These are phyloP conservation scores for Plebejus anna DNA, from an alignment of 2,888 invertebrate genomes.

Conservation along the genomic window DNA sequence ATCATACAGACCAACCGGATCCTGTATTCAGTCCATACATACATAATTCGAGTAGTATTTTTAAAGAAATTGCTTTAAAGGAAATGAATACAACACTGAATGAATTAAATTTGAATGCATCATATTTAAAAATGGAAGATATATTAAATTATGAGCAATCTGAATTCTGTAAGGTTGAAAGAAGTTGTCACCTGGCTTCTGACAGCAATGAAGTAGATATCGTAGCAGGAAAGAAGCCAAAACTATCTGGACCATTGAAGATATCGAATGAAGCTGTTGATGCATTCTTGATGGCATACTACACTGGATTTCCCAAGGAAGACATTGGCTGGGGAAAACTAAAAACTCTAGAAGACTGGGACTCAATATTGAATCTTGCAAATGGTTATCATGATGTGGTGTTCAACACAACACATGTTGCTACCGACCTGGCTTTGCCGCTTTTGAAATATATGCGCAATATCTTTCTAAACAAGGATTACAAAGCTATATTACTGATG, in stretches of 20 bases:
- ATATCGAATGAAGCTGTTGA: constrained; percentile 61
- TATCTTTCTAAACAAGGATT: constrained; percentile 46
- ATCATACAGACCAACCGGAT: constrained; percentile 50
- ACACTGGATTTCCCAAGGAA: constrained; percentile 54
- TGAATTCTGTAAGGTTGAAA: constrained; percentile 48
- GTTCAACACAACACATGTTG: constrained; percentile 58
- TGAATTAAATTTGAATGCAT: constrained; percentile 48
- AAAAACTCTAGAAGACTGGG: constrained; percentile 47
- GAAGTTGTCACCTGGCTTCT: constrained; percentile 52
- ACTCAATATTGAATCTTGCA: constrained; percentile 49
- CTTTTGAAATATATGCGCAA: constrained; percentile 53
- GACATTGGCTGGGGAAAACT: constrained; percentile 66
- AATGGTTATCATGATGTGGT: constrained; percentile 59
- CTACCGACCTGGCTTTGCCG: constrained; percentile 58
- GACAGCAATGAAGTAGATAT: constrained; percentile 52
- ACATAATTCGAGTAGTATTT: constrained; percentile 54
- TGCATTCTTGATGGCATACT: constrained; percentile 67
- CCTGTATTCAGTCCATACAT: constrained; percentile 59
- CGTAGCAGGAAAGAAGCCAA: constrained; percentile 52
- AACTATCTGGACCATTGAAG: constrained; percentile 60
- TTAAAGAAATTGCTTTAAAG: constrained; percentile 47
- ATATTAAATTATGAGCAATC: constrained; percentile 63
- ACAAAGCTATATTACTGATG: constrained; percentile 58
- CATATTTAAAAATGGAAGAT: constrained; percentile 50
- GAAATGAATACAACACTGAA: constrained; percentile 53